Conservation (phyloP, 2,888 invertebrate species). For the Cylindroiulus punctatus region DNA sequence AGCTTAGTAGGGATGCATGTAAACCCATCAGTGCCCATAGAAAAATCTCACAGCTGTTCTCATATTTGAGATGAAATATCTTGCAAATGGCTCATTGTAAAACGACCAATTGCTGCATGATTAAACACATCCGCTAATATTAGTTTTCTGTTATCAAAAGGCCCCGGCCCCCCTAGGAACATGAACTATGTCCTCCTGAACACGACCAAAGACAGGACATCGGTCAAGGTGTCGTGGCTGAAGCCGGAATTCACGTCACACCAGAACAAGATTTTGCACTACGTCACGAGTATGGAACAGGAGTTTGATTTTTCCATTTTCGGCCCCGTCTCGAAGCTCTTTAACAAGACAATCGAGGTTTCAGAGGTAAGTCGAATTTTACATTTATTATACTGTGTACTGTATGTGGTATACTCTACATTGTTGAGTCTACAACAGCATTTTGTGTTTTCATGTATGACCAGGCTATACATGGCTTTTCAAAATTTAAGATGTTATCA, state of each 20-base stretch:
- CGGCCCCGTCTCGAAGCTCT: background rate
- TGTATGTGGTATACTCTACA: too few relatives aligned
- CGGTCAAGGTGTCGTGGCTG: background rate
- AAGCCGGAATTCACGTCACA: background rate
- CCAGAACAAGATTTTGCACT: background rate
- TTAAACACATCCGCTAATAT: too few relatives aligned
- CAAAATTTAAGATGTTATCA: too few relatives aligned
- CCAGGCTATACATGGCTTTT: too few relatives aligned
- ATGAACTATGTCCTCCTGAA: background rate
- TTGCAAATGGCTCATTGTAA: too few relatives aligned
- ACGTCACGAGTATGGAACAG: background rate
- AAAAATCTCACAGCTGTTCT: too few relatives aligned
- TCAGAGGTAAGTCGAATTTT: background rate
- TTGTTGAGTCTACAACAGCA: too few relatives aligned
- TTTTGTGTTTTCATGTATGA: too few relatives aligned
- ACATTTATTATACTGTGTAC: background rate
- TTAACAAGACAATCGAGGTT: background rate
- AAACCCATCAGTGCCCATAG: too few relatives aligned
- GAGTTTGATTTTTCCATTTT: background rate
- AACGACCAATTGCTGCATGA: too few relatives aligned
- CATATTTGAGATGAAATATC: too few relatives aligned
- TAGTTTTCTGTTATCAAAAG: background rate
- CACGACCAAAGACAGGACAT: background rate
- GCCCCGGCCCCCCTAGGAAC: background rate
- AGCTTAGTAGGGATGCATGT: too few relatives aligned